Evolutionary conservation across 1,140 invertebrate genomes (phyloP), one percentile per base, ranked within the genome.

Genomic region (Drosophila persimilis): DNA sequence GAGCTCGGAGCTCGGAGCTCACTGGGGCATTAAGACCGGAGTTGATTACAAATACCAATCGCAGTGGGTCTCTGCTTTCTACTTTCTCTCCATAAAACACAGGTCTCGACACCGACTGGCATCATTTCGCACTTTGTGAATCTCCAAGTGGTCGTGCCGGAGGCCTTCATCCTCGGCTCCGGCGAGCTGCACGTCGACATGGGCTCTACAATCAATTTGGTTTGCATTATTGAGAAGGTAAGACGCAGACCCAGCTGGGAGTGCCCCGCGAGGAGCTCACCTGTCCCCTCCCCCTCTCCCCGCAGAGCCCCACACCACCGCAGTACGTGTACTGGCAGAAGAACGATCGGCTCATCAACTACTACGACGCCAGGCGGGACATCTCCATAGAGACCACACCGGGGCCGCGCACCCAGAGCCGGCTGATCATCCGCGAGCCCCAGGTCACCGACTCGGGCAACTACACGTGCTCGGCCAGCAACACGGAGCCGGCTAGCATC

Each of bases 191-290:
- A 97, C 92, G 96, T 97, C 46, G 96, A 97, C 90, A 94, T 96
- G 80, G 96, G 96, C 67, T 97, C 96, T 92, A 95, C 97, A 80
- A 97, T 98, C 92, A 96, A 95, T 92, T 94, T 98, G 79, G 96
- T 97, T 80, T 98, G 97, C 93, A 96, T 97, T 85, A 97, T 98
- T 91, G 96, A 98, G 92, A 97, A 97, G 95, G 97, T 98, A 92
- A 94, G 93, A 76, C 4, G 5, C 17, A 17, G 3, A 17, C 17
- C 17, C 17, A 1, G 17, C 17, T 1, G 17, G 17, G 17, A 17
- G 17, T 17, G 0, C 17, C 7, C 31, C 9, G 31, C 11, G 24
- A 5, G 24, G 41, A 55, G 41, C 52, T 55, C 51, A 50, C 15
- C 15, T 15, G 15, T 15, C 15, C 15, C 15, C 15, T 15, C 15